Evolutionary conservation across 2,888 invertebrate genomes (phyloP), one percentile per base, ranked within the genome.

Genomic region (Congeria kusceri): DNA sequence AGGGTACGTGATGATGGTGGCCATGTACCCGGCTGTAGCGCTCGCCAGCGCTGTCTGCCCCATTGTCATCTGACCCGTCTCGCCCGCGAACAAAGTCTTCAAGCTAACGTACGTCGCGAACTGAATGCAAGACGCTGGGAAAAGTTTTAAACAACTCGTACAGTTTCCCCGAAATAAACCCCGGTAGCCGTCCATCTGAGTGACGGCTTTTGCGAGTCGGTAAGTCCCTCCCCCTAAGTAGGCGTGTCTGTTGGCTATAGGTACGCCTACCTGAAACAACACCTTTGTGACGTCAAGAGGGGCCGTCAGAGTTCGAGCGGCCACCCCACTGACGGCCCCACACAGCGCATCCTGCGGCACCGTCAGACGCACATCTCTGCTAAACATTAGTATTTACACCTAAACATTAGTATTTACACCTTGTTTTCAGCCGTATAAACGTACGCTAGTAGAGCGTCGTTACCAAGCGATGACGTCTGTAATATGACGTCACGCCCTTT

Each of bases 281-380:
- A 80, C 63, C 56, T 80, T 80, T 4, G 57, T 70, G 15, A 80
- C 75, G 27, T 80, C 80, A 20, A 80, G 47, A 4, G 80, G 80
- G 5, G 80, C 75, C 18, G 80, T 80, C 3, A 68, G 7, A 11
- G 80, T 75, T 5, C 80, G 58, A n/a, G 75, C 56, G 0, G 59
- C 9, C 3, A 80, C 23, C 15, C 80, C 80, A 29, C 70, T 62
- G 11, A 80, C 39, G n/a, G 62, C 23, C 4, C 75, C 71, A 23
- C 75, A 71, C n/a, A 73, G 9, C 18, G 66, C 62, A 32, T 76
- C 71, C 47, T 80, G 80, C 2, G 25, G 13, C 15, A 67, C 23
- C 4, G 80, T 67, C 25, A 80, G n/a, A 44, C 80, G 53, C 9
- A 39, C 58, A 49, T 80, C 80, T 20, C 61, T 44, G 11, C 56